phyloP scores from a whole-genome alignment of 2,797 vertebrate species.

The Eurystomus glaucurus region DNA sequence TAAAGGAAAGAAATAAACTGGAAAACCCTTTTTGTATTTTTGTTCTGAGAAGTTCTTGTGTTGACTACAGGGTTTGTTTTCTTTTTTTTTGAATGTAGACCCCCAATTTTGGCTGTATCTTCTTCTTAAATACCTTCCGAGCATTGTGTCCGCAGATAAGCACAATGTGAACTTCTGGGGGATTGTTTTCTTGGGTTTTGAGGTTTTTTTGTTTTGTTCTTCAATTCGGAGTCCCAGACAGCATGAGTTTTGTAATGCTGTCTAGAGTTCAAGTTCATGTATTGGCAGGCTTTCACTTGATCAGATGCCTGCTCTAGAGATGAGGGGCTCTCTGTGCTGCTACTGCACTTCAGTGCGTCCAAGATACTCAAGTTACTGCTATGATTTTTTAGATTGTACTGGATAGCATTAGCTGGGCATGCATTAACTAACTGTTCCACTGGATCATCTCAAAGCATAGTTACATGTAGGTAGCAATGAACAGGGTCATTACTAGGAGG shows the following conservation, averaged over 20 bases:
- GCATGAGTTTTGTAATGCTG: background rate
- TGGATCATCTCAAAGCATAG: background rate
- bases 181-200: background rate
- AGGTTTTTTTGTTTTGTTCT: background rate
- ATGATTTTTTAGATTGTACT: background rate
- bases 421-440: background rate
- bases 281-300: background rate
- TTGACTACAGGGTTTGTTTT: background rate
- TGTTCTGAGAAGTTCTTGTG: background rate
- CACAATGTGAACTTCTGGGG: background rate
- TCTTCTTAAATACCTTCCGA: background rate
- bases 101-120: background rate
- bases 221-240: background rate
- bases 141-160: background rate
- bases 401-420: background rate
- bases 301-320: background rate
- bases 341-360: background rate
- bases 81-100: background rate
- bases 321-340: background rate
- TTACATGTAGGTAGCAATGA: background rate
- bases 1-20: conserved; percentile 15
- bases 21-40: background rate
- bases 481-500: background rate
- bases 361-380: background rate
- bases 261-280: background rate